Conservation (phyloP, 1,140 invertebrate genomes). For the Leptopilina clavipes region DNA sequence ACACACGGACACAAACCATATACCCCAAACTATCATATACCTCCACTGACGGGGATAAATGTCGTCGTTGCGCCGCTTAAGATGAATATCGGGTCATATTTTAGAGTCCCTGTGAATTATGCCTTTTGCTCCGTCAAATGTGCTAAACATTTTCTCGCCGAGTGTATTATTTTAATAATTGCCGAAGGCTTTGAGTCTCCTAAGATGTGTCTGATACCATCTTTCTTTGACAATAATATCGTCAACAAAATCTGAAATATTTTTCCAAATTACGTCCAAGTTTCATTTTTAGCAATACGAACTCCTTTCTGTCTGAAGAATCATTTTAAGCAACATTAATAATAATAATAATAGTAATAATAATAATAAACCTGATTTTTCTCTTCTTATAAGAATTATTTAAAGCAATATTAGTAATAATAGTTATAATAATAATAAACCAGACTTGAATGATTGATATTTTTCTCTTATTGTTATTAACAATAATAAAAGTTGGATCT, state of each 20-base stretch:
- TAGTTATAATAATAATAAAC: too few species aligned
- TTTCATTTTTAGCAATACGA: neutral
- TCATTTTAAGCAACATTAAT: too few species aligned
- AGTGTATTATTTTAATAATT: slow-evolving; percentile 64
- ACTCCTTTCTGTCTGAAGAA: too few species aligned
- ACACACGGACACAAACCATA: neutral
- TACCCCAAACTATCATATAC: slow-evolving; percentile 20
- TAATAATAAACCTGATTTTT: too few species aligned
- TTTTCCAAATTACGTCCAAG: neutral
- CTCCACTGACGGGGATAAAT: slow-evolving; percentile 54
- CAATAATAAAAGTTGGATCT: too few species aligned
- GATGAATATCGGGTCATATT: slow-evolving; percentile 62
- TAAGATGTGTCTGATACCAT: slow-evolving; percentile 36
- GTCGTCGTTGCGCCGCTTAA: slow-evolving; percentile 54
- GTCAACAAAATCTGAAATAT: neutral
- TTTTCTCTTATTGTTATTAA: too few species aligned
- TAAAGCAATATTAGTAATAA: too few species aligned
- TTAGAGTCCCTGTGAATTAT: slow-evolving; percentile 55
- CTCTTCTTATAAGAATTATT: too few species aligned
- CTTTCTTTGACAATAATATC: slow-evolving; percentile 16
- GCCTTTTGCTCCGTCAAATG: slow-evolving; percentile 49
- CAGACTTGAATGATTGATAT: too few species aligned
- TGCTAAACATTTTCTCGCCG: slow-evolving; percentile 53
- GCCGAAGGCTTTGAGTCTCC: slow-evolving; percentile 42
- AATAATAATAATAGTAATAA: too few species aligned